Evolutionary conservation across 2,888 invertebrate genomes (phyloP), one percentile per base, ranked within the genome.

Genomic region (Odontocerum albicorne): DNA sequence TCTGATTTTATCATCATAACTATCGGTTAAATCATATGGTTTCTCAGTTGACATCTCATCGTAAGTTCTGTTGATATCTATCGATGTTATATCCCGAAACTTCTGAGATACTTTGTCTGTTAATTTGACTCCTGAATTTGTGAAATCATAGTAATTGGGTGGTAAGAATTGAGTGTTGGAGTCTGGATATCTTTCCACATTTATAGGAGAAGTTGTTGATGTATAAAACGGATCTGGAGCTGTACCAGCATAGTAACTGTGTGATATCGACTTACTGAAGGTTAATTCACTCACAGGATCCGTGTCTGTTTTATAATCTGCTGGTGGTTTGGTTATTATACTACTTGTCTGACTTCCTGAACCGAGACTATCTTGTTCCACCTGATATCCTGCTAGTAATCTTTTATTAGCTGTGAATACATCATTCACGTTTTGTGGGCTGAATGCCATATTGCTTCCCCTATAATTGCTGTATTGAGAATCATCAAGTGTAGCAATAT

Each of bases 211-310:
- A 2, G 10, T 4, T 21, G 46, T 53, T 1, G 49, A 46, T n/a
- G 31, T 38, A 10, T 57, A 60, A 8, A 59, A 55, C 4, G 59
- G 59, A 55, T 61, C 61, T 10, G 59, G 57, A 1, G 65, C 57
- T 2, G 71, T 67, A 7, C 74, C 74, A 31, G 69, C 73, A 56
- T 73, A 73, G 47, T 68, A 73, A 53, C 71, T 70, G 38, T 71
- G 67, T 1, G 74, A 74, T 45, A 66, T 66, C 0, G 73, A 73
- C 58, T 72, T 72, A 49, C 71, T 66, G 21, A 73, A 67, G 2
- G 68, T 67, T 2, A 73, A 61, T 8, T 59, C 59, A 10, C 44
- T 46, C 8, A 52, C 59, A 2, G 56, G 57, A 35, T 32, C 50
- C 2, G 22, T 40, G 6, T 54, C 49, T 4, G 44, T 22, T 6